Evolutionary conservation across 2,888 invertebrate genomes (phyloP).

Genomic region (Monopis laevigella): DNA sequence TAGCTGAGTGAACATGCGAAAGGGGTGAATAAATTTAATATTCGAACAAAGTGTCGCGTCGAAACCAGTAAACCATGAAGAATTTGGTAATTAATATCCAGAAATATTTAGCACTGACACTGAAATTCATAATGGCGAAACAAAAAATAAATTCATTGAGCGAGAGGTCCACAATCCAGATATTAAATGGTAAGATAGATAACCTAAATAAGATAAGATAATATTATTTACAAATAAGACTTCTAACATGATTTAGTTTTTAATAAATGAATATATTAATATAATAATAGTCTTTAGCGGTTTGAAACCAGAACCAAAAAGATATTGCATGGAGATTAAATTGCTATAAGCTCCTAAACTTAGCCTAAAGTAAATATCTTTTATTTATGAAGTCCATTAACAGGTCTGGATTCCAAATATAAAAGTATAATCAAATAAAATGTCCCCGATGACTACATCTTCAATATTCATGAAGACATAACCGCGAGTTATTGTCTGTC

Average conservation of each 20-base stretch:
- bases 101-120: slow-evolving; percentile 21
- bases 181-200: no score
- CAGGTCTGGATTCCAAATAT: slow-evolving; percentile 27
- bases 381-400: slow-evolving; percentile 38
- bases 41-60: slow-evolving; percentile 39
- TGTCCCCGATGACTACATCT: slow-evolving; percentile 43
- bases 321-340: no score
- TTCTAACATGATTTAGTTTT: no score
- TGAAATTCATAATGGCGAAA: not conserved
- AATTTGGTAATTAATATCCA: slow-evolving; percentile 56
- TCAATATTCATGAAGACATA: slow-evolving; percentile 66
- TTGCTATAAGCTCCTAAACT: no score
- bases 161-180: no score
- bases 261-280: no score
- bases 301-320: no score
- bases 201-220: no score
- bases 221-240: no score
- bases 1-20: slow-evolving; percentile 33
- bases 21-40: slow-evolving; percentile 56
- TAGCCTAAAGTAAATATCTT: no score
- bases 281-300: no score
- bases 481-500: slow-evolving; percentile 52
- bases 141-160: no score
- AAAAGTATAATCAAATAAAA: slow-evolving; percentile 50
- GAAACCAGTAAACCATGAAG: slow-evolving; percentile 48